Percentiles rank a stretch among this genome's conserved stretches.
These are phyloP conservation scores for Hirudinaria manillensis DNA, from an alignment of 2,888 invertebrate species.

Conservation along the genomic window DNA sequence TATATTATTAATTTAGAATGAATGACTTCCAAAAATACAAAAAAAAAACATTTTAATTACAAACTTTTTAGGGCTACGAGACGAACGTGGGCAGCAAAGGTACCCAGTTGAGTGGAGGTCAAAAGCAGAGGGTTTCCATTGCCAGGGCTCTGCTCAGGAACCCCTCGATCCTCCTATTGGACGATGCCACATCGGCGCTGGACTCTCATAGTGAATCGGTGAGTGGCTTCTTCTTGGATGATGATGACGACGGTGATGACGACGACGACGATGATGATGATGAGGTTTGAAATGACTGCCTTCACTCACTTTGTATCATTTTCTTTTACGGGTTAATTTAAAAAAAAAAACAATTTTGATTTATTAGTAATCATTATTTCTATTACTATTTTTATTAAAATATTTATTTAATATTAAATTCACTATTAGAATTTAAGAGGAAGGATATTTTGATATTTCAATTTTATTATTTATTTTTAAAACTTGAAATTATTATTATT, in stretches of 20 bases:
- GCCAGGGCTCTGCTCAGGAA: constrained; percentile 26
- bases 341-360: too few relatives aligned
- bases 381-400: too few relatives aligned
- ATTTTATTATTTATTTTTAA: too few relatives aligned
- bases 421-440: too few relatives aligned
- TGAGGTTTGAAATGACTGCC: constrained; percentile 53
- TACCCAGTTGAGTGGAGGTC: constrained; percentile 55
- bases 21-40: too few relatives aligned
- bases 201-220: constrained; percentile 17
- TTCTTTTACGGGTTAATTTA: too few relatives aligned
- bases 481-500: too few relatives aligned
- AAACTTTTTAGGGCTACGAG: constrained; percentile 45
- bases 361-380: too few relatives aligned
- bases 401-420: too few relatives aligned
- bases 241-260: constrained; percentile 24
- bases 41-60: too few relatives aligned
- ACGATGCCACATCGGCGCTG: constrained; percentile 5
- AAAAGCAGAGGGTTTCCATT: constrained; percentile 47
- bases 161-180: constrained; percentile 12
- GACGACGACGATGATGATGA: constrained; percentile 33
- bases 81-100: constrained; percentile 53
- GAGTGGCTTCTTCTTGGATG: constrained; percentile 9
- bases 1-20: too few relatives aligned
- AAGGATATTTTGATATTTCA: too few relatives aligned
- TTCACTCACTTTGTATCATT: constrained; percentile 50